Base-by-base conservation (phyloP, 2,113 vertebrate species). In the Meriones unguiculatus region DNA sequence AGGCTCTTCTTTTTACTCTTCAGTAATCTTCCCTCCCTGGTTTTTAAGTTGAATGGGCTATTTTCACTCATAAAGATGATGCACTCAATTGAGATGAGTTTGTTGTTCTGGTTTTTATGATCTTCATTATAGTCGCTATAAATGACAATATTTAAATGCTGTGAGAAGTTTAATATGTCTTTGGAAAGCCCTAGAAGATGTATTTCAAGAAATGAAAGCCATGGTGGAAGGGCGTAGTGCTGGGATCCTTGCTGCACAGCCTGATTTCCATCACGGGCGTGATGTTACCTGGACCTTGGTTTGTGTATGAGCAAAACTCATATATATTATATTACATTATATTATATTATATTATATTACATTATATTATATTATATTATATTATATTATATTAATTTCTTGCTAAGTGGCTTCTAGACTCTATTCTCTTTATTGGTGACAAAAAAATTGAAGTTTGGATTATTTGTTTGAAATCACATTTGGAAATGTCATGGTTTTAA, bases 1-100 rank as follows among this genome's bases (percentile, higher is more conserved):
- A 80, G 38, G 24, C 14, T 24, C 35, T 94, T 88, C 30, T 38
- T 97, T 94, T 94, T 95, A 75, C 24, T 94, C 2, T 57, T 75
- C 87, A 28, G 2, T 77, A 65, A 76, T 57, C 80, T 73, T 54
- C 13, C 7, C 14, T 84, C 24, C 52, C 12, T 11, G 1, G 17
- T 90, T 88, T 96, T 77, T 72, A 76, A 65, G 52, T 32, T 77
- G 64, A 91, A 69, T 46, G 80, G 30, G 4, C 80, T 41, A 46
- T 46, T 90, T 92, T 94, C 18, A 54, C 8, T 94, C 17, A 35
- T 17, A 67, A 78, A 77, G 30, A 65, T 41, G 9, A 32, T 84
- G 30, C 13, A 0, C 13, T 13, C 3, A 54, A 1, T 52, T 75
- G 65, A 90, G 70, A 92, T 69, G 62, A 32, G 81, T 52, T 87